phyloP scores from a whole-genome alignment of 2,113 vertebrate species.

The Sminthopsis crassicaudata region DNA sequence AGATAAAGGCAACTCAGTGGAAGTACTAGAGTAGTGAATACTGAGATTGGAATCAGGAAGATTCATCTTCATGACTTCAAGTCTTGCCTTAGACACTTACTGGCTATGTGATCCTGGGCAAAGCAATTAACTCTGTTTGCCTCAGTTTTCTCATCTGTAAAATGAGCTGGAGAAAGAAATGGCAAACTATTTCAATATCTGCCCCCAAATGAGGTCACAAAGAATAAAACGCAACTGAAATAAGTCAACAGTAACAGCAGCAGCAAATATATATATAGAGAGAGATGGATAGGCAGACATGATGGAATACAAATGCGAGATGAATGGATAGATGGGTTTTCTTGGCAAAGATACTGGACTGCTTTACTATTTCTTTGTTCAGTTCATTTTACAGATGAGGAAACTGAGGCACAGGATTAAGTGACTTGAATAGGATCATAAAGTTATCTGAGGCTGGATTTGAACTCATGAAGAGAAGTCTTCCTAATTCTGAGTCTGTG shows the following conservation, averaged over 20 bases:
- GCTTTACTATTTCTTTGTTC: neutral
- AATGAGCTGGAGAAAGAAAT: neutral
- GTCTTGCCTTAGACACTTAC: too few species aligned
- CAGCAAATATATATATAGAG: too few species aligned
- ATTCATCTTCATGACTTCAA: too few species aligned
- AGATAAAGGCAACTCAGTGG: neutral
- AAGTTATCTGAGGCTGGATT: neutral
- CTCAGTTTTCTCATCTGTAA: neutral
- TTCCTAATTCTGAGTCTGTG: neutral
- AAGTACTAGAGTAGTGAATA: too few species aligned
- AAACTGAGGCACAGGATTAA: too few species aligned
- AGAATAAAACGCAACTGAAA: neutral
- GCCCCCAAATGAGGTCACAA: neutral
- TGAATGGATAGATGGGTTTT: neutral
- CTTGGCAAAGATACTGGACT: neutral
- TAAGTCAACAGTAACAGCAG: neutral
- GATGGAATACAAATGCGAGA: neutral
- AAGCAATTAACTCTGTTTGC: neutral
- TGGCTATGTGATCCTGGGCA: too few species aligned
- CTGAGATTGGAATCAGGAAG: too few species aligned
- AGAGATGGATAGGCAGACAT: neutral
- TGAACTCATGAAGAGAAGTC: too few species aligned
- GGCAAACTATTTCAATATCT: neutral
- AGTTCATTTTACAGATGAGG: too few species aligned
- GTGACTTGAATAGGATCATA: neutral